A percentile compares a stretch with the other conserved stretches of the same genome.
These are phyloP conservation scores for Imbricaverruca yamaguchii DNA, from an alignment of 2,888 invertebrate genomes.

Conservation along the genomic window DNA sequence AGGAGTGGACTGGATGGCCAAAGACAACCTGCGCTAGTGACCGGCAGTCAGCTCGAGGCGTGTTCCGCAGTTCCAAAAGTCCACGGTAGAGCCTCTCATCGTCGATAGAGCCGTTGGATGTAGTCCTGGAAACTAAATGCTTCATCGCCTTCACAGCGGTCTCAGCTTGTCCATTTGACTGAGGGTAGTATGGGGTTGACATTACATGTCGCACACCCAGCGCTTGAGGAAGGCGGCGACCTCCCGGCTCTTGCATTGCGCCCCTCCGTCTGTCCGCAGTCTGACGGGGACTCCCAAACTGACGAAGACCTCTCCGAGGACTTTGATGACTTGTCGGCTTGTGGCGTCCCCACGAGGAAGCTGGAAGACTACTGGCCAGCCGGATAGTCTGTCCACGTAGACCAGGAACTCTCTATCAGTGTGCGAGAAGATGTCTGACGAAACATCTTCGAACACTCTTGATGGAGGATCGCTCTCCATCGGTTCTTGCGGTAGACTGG, in stretches of 20 bases:
- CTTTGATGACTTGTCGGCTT: not conserved
- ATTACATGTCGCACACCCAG: not conserved
- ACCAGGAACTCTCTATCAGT: not conserved
- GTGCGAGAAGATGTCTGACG: too few relatives aligned
- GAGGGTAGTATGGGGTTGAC: not conserved
- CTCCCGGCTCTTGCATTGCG: not conserved
- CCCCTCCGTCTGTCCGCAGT: not conserved
- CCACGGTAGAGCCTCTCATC: not conserved
- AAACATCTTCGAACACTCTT: not conserved
- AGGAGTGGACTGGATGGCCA: too few relatives aligned
- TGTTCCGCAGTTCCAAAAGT: conserved; percentile 8
- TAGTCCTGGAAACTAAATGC: not conserved
- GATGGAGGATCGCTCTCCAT: not conserved
- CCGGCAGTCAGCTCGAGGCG: not conserved
- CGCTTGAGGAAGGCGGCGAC: not conserved
- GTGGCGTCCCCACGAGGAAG: too few relatives aligned
- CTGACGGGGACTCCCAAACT: not conserved
- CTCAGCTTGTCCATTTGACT: too few relatives aligned
- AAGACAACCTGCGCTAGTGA: not conserved
- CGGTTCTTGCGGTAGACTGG: too few relatives aligned
- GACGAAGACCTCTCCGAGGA: not conserved
- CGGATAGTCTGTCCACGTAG: not conserved
- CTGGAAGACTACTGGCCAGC: not conserved
- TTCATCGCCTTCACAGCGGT: too few relatives aligned
- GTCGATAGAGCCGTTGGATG: not conserved